Percentiles rank a stretch among this genome's conserved stretches.
These are phyloP conservation scores for Notothenia rossii DNA, from an alignment of 2,113 vertebrate species.

Conservation along the genomic window DNA sequence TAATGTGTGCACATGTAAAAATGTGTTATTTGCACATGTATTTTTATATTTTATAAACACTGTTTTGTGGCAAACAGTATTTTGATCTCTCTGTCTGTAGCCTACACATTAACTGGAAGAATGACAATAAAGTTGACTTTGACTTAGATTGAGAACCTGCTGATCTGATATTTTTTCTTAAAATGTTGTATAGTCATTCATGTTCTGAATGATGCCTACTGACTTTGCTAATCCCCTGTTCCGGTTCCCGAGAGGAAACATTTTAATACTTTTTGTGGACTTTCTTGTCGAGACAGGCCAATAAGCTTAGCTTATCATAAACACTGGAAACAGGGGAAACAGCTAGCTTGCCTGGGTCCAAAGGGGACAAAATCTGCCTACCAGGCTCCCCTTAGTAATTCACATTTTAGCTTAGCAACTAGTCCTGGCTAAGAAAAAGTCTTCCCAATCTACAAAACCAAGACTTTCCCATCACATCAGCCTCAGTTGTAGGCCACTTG, in stretches of 20 bases:
- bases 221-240: neutral
- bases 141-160: neutral
- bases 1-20: too few relatives aligned
- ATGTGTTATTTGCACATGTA: too few relatives aligned
- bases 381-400: neutral
- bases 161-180: neutral
- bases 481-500: neutral
- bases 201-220: neutral
- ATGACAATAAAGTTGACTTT: too few relatives aligned
- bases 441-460: neutral
- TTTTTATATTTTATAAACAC: too few relatives aligned
- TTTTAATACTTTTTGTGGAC: neutral
- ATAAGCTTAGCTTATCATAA: neutral
- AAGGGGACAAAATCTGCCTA: neutral
- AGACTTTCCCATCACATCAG: neutral
- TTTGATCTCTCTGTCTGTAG: too few relatives aligned
- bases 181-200: neutral
- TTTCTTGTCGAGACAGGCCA: neutral
- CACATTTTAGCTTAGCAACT: slow-evolving; percentile 16
- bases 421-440: neutral
- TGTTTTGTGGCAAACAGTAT: too few relatives aligned
- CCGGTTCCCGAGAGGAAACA: neutral
- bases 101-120: too few relatives aligned
- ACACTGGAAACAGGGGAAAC: neutral
- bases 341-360: neutral